Evolutionary conservation across 2,113 vertebrate genomes (phyloP), one percentile per base, ranked within the genome.

Genomic region (Oreochromis aureus): DNA sequence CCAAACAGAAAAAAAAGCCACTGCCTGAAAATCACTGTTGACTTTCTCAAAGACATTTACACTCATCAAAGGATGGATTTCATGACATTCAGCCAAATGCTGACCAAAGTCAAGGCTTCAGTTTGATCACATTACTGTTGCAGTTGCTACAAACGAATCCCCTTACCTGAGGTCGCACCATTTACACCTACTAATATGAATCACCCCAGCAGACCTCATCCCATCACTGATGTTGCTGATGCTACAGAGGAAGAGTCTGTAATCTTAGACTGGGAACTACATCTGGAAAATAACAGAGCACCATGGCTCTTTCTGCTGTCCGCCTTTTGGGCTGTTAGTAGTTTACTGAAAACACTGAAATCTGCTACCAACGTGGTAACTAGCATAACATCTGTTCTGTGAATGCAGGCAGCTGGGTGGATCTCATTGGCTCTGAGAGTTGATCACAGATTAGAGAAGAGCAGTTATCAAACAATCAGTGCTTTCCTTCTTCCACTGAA

Each of bases 31-130:
- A 84, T 82, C 63, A 81, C 69, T 15, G 34, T 44, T 53, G 48
- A 15, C 36, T 61, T 56, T 34, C 44, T 89, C 84, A 79, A 89
- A 54, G 83, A 87, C 44, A 56, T 88, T 84, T 66, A 71, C 87
- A 82, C 34, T 41, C 54, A 58, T 88, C 81, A 78, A 85, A 39
- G 19, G 71, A 84, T 81, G 53, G 79, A 76, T 84, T 88, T 84
- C 36, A 84, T 86, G 87, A 87, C 89, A 85, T 78, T 15, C 53
- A 36, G 78, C 53, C 73, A 73, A 84, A 87, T 79, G 83, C 73
- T 86, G 83, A 92, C 89, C 90, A 93, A 91, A 90, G 90, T 94
- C 87, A 89, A 54, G 39, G 24, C 73, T 69, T 88, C 44, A 7
- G 53, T 82, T 80, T 87, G 84, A 92, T 91, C 87, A 92, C 59